Evolutionary conservation across 1,140 invertebrate species (phyloP).

Genomic region (Diabrotica undecimpunctata): DNA sequence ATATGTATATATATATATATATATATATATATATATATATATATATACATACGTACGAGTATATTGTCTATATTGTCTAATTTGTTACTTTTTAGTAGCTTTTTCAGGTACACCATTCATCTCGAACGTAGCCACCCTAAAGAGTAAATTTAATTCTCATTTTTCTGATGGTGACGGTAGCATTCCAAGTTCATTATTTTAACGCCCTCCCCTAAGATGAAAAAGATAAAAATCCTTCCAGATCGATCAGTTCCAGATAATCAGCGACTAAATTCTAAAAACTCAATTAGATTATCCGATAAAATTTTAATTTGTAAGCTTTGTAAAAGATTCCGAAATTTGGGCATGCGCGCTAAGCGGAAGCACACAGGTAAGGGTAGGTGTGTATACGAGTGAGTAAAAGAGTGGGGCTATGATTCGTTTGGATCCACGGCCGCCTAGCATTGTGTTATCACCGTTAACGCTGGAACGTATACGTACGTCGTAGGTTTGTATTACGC

Average conservation of each 20-base stretch:
- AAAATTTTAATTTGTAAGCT: slow-evolving; percentile 15
- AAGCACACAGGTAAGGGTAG: slow-evolving; percentile 23
- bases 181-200: neutral
- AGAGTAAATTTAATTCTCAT: too few species aligned
- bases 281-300: slow-evolving; percentile 18
- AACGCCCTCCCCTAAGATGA: neutral
- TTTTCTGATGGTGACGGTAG: neutral
- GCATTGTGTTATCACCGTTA: slow-evolving; percentile 26
- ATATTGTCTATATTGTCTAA: too few species aligned
- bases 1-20: too few species aligned
- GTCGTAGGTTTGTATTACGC: slow-evolving; percentile 12
- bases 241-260: slow-evolving; percentile 16
- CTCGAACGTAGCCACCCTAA: too few species aligned
- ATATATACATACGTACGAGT: too few species aligned
- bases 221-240: slow-evolving; percentile 3
- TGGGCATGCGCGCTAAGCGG: slow-evolving; percentile 11
- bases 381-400: slow-evolving; percentile 10
- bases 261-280: slow-evolving; percentile 7
- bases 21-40: too few species aligned
- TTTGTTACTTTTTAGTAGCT: too few species aligned
- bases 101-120: too few species aligned
- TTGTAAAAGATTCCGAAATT: slow-evolving; percentile 6
- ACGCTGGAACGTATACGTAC: slow-evolving; percentile 3
- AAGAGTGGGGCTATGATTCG: slow-evolving; percentile 14
- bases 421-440: slow-evolving; percentile 11